Percentiles rank a stretch among this genome's conserved stretches.
Evolutionary conservation across 1,140 invertebrate species (phyloP).

Genomic region (Cylas formicarius): DNA sequence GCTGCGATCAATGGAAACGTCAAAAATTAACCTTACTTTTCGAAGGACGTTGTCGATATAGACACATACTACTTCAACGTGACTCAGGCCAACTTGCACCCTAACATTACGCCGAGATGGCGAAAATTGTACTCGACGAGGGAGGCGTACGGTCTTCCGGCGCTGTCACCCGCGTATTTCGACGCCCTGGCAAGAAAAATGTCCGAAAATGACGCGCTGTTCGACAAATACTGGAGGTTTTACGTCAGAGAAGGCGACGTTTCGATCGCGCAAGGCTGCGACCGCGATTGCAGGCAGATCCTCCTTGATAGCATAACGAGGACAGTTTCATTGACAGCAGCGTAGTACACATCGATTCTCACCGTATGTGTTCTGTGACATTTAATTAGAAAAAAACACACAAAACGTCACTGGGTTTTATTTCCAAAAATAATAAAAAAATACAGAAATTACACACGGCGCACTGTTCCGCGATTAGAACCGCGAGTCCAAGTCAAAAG

Average conservation of each 20-base stretch:
- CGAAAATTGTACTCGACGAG: conserved; percentile 46
- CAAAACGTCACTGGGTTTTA: no score
- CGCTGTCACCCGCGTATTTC: conserved; percentile 45
- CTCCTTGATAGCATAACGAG: conserved; percentile 14
- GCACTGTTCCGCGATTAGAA: no score
- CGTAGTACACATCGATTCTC: neutral
- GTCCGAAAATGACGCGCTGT: conserved; percentile 21
- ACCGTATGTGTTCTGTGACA: no score
- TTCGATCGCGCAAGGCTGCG: conserved; percentile 16
- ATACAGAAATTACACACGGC: no score
- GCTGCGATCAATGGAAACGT: no score
- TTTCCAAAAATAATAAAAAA: no score
- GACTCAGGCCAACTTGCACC: conserved; percentile 48
- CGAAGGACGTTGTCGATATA: conserved; percentile 48
- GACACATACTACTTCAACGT: conserved; percentile 58
- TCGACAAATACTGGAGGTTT: conserved; percentile 25
- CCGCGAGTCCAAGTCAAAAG: no score
- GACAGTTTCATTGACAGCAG: conserved; percentile 9
- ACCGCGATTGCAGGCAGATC: conserved; percentile 11
- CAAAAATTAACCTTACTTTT: conserved; percentile 17
- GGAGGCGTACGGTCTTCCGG: conserved; percentile 51
- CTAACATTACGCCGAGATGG: conserved; percentile 42
- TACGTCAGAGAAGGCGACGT: conserved; percentile 22
- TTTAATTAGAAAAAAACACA: no score
- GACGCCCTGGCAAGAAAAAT: conserved; percentile 45